Percentiles rank a stretch among this genome's conserved stretches.
Conservation (phyloP, 2,797 vertebrate genomes). For the Acrossocheilus wenchowensis region DNA sequence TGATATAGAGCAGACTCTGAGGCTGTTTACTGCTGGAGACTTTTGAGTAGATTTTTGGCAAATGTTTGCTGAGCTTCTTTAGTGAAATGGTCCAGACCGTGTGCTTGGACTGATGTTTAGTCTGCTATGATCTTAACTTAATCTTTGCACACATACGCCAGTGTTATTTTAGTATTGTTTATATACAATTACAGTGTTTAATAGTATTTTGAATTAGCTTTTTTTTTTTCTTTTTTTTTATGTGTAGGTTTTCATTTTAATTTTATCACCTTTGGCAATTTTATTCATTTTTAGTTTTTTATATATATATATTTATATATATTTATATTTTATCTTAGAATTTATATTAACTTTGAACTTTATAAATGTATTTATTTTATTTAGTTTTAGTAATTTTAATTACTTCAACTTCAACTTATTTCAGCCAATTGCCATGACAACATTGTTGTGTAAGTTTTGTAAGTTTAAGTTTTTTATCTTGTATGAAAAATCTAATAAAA, state of each 20-base stretch:
- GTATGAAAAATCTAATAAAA: background rate
- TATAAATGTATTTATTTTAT: no score
- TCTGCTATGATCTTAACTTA: slow-evolving; percentile 45
- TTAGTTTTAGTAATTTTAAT: background rate
- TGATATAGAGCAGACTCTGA: slow-evolving; percentile 49
- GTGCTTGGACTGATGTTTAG: slow-evolving; percentile 50
- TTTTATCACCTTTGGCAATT: background rate
- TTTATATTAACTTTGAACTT: no score
- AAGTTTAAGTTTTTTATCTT: background rate
- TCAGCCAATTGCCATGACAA: background rate
- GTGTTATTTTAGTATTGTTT: slow-evolving; percentile 5
- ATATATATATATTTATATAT: no score
- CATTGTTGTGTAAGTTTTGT: background rate
- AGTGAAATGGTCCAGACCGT: slow-evolving; percentile 23
- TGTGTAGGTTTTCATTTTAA: background rate
- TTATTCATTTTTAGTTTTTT: background rate
- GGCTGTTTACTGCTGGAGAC: slow-evolving; percentile 50
- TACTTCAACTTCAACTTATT: background rate
- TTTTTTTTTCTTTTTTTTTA: background rate
- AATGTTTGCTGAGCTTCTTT: slow-evolving; percentile 20
- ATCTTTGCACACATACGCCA: background rate
- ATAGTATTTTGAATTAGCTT: background rate
- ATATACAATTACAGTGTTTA: background rate
- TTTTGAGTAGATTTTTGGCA: slow-evolving; percentile 48
- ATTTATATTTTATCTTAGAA: background rate